Conservation (phyloP, 2,113 vertebrate species). For the Xiphorhynchus elegans region DNA sequence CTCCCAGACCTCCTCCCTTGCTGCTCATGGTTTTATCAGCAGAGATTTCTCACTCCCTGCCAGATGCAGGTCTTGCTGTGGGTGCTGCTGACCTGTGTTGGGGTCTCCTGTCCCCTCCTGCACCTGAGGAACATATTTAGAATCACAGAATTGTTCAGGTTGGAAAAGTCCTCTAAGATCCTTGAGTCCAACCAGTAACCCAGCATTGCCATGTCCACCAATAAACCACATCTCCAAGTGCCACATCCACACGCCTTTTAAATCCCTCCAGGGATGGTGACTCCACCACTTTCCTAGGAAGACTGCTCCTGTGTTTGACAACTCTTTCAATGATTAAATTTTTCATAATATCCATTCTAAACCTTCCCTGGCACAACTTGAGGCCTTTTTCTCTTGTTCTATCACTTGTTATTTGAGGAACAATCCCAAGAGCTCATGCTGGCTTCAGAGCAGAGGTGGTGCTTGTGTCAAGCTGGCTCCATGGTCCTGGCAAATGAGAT, state of each 20-base stretch:
- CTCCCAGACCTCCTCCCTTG: background rate
- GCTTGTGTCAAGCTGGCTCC: background rate
- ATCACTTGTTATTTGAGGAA: background rate
- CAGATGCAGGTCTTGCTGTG: background rate
- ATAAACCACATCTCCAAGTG: background rate
- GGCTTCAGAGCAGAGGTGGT: background rate
- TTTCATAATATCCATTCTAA: background rate
- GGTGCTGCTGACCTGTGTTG: background rate
- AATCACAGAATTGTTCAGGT: background rate
- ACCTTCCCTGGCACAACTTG: background rate
- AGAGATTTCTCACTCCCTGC: background rate
- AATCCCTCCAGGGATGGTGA: background rate
- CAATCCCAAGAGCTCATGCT: background rate
- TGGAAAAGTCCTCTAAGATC: background rate
- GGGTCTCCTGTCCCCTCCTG: background rate
- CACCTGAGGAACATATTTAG: background rate
- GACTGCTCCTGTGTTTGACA: background rate
- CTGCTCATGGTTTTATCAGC: background rate
- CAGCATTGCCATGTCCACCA: background rate
- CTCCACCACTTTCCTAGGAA: background rate
- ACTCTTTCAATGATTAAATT: background rate
- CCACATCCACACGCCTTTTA: background rate
- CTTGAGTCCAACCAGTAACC: background rate
- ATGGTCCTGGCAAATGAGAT: background rate
- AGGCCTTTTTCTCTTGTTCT: background rate